phyloP scores from a whole-genome alignment of 1,140 invertebrate species.

The Drosophila sp. region DNA sequence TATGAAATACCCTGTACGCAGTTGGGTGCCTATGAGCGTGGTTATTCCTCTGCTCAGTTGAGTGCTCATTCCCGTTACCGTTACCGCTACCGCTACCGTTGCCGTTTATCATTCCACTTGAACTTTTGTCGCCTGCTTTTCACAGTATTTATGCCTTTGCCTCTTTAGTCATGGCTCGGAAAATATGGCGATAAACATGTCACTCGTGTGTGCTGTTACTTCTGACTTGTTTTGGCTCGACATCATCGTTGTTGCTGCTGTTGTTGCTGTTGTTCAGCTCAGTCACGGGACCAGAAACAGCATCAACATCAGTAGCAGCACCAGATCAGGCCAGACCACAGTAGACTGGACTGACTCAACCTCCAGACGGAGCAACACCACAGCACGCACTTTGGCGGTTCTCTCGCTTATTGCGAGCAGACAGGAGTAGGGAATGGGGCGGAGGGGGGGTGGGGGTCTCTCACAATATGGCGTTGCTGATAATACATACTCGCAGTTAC shows the following conservation, averaged over 20 bases:
- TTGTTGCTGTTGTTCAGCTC: slow-evolving; percentile 10
- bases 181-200: slow-evolving; percentile 82
- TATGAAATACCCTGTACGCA: background rate
- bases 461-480: slow-evolving; percentile 71
- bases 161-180: slow-evolving; percentile 79
- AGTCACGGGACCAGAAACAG: slow-evolving; percentile 11
- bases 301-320: slow-evolving; percentile 14
- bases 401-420: too few species aligned
- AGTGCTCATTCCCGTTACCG: background rate
- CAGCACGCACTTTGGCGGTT: slow-evolving; percentile 16
- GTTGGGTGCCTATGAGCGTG: background rate
- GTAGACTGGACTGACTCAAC: background rate
- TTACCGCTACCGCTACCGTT: background rate
- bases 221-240: slow-evolving; percentile 36
- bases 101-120: slow-evolving; percentile 44
- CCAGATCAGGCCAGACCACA: slow-evolving; percentile 9
- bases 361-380: slow-evolving; percentile 1
- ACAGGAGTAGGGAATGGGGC: background rate
- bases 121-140: slow-evolving; percentile 73
- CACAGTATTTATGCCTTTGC: slow-evolving; percentile 74
- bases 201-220: slow-evolving; percentile 49
- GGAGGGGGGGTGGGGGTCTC: background rate
- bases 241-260: slow-evolving; percentile 10
- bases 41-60: too few species aligned
- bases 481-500: slow-evolving; percentile 74